Percentiles rank a stretch among this genome's conserved stretches.
Evolutionary conservation across 2,888 invertebrate genomes (phyloP).

Genomic region (Coecobrya sp.): DNA sequence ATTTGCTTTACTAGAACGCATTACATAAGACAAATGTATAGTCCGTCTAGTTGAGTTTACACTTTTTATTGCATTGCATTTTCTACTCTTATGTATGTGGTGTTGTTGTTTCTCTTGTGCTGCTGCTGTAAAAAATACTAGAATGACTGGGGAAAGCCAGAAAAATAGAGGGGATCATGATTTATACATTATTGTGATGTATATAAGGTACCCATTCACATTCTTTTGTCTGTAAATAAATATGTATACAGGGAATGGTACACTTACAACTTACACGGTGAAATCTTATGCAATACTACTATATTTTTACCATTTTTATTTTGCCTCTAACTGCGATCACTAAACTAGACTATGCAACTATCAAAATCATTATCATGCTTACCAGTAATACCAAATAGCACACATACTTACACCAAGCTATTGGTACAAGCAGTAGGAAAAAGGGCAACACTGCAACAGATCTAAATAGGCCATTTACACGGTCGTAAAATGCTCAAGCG

Average conservation of each 20-base stretch:
- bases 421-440: not conserved
- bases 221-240: slow-evolving; percentile 20
- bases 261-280: not conserved
- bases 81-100: not conserved
- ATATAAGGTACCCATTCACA: not conserved
- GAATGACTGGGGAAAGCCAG: slow-evolving; percentile 7
- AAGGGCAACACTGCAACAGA: slow-evolving; percentile 61
- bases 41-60: too few relatives aligned
- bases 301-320: not conserved
- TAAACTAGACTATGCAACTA: not conserved
- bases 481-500: slow-evolving; percentile 73
- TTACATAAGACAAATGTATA: not conserved
- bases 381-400: not conserved
- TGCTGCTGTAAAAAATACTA: not conserved
- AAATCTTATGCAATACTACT: slow-evolving; percentile 8
- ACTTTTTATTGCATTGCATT: slow-evolving; percentile 28
- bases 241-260: not conserved
- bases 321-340: not conserved
- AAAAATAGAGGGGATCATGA: slow-evolving; percentile 54
- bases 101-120: not conserved
- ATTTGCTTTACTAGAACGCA: not conserved
- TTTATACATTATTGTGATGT: slow-evolving; percentile 48
- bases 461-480: slow-evolving; percentile 78
- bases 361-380: slow-evolving; percentile 34
- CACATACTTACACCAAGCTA: not conserved